These are phyloP conservation scores for Steatocranus sp. DNA, from an alignment of 2,797 vertebrate genomes.

Conservation along the genomic window DNA sequence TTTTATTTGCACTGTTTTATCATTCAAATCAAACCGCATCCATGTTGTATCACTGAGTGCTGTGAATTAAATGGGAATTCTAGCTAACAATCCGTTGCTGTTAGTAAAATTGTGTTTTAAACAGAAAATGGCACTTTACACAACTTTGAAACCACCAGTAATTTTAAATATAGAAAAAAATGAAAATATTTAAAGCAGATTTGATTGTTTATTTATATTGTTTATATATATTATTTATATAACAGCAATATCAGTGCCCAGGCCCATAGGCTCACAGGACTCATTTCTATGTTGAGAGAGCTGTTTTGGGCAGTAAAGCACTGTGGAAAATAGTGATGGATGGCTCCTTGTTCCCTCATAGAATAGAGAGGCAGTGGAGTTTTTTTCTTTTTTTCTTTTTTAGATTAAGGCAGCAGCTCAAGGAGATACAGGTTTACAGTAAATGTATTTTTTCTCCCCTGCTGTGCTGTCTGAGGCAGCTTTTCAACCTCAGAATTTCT, in stretches of 20 bases:
- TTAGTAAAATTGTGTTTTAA: background rate
- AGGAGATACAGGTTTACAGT: conserved; percentile 46
- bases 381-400: conserved; percentile 14
- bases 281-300: conserved; percentile 52
- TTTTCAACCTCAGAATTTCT: conserved; percentile 28
- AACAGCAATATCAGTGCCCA: conserved; percentile 13
- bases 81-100: background rate
- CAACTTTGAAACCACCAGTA: background rate
- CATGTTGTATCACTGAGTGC: background rate
- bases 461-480: conserved; percentile 13
- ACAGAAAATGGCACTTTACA: background rate
- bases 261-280: conserved; percentile 20
- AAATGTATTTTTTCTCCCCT: conserved; percentile 20
- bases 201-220: conserved; percentile 19
- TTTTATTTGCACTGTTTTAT: conserved; percentile 32
- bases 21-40: conserved; percentile 12
- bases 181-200: background rate
- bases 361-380: conserved; percentile 38
- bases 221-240: conserved; percentile 5
- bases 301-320: conserved; percentile 52
- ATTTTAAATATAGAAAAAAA: background rate
- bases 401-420: conserved; percentile 40
- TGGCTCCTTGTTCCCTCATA: conserved; percentile 53
- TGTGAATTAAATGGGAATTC: background rate
- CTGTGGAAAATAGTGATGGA: conserved; percentile 64